A percentile compares a stretch with the other conserved stretches of the same genome.
phyloP scores from a whole-genome alignment of 2,113 vertebrate genomes.

The Mus musculus region DNA sequence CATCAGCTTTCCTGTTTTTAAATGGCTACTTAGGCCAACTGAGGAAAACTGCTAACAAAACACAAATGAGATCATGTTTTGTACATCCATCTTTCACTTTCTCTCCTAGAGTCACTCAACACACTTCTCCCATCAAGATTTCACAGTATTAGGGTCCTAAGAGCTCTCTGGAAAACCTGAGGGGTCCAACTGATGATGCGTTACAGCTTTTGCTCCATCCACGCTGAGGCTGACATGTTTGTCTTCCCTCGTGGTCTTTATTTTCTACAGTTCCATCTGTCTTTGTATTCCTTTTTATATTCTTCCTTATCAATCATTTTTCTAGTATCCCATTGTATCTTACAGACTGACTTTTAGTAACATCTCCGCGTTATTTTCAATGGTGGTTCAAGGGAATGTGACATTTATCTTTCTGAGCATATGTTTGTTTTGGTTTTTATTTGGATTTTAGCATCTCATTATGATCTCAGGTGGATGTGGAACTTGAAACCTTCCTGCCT shows the following conservation, averaged over 20 bases:
- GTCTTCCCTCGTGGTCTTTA: not conserved
- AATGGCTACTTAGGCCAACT: slow-evolving; percentile 1
- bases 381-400: not conserved
- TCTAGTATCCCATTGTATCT: not conserved
- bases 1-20: slow-evolving; percentile 66
- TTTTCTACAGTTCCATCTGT: not conserved
- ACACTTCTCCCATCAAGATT: not conserved
- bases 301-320: not conserved
- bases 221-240: not conserved
- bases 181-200: not conserved
- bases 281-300: not conserved
- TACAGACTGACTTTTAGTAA: not conserved
- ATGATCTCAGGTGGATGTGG: not conserved
- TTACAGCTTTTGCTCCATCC: fast-evolving
- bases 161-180: not conserved
- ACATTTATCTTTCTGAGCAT: not conserved
- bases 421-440: not conserved
- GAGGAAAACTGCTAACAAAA: slow-evolving; percentile 28
- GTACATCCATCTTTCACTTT: not conserved
- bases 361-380: not conserved
- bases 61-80: slow-evolving; percentile 31
- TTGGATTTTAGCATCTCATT: not conserved
- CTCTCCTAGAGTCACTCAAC: not conserved
- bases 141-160: not conserved
- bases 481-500: not conserved